Conservation (phyloP, 2,797 vertebrate genomes). For the Takifugu ocellatus region DNA sequence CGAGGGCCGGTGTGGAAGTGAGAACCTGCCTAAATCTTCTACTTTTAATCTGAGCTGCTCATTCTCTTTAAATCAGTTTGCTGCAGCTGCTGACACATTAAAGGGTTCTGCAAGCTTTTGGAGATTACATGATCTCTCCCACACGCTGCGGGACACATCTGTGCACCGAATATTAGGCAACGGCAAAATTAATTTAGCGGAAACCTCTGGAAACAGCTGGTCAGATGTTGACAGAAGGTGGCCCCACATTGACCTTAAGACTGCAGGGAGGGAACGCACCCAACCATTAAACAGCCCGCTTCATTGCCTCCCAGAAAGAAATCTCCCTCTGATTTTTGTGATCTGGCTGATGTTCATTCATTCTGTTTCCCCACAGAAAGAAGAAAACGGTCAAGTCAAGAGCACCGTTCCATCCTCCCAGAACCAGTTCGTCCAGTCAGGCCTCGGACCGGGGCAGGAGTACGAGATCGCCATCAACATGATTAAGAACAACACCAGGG, state of each 20-base stretch:
- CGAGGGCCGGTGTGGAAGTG: conserved; percentile 26
- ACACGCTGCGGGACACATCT: too few species aligned
- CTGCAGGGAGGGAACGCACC: background rate
- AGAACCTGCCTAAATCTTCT: conserved; percentile 24
- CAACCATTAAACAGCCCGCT: background rate
- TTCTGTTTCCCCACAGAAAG: conserved; percentile 79
- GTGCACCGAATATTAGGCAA: too few species aligned
- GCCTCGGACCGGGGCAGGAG: conserved; percentile 89
- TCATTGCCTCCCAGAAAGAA: background rate
- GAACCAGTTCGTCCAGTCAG: conserved; percentile 83
- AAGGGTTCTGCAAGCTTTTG: conserved; percentile 8
- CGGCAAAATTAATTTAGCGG: background rate
- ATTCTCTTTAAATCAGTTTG: conserved; percentile 20
- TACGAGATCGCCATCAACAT: conserved; percentile 89
- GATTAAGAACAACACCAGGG: conserved; percentile 88
- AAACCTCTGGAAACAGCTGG: background rate
- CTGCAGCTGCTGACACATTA: conserved; percentile 34
- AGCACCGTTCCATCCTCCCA: conserved; percentile 81
- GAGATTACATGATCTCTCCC: background rate
- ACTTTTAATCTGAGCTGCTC: conserved; percentile 14
- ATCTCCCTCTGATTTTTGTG: too few species aligned
- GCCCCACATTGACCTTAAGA: background rate
- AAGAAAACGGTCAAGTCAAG: conserved; percentile 86
- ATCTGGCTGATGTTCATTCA: background rate
- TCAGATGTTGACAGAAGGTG: background rate